Evolutionary conservation across 2,888 invertebrate genomes (phyloP).

Genomic region (Quadroppia sp.): DNA sequence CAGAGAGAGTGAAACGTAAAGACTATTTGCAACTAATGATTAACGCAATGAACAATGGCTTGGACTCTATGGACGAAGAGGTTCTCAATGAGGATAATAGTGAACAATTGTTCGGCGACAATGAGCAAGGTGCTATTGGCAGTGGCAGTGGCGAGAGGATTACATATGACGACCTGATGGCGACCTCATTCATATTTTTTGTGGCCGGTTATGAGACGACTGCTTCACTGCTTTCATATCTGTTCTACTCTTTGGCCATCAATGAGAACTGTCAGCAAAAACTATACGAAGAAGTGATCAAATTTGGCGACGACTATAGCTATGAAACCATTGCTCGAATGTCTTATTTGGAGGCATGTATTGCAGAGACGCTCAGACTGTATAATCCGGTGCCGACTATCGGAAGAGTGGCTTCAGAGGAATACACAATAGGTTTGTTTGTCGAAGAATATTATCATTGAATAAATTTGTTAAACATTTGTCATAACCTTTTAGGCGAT

Average conservation of each 20-base stretch:
- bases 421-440: no score
- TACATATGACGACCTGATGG: constrained; percentile 2
- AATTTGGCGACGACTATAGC: no score
- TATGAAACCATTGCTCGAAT: no score
- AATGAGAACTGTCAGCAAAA: no score
- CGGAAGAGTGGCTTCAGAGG: no score
- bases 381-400: no score
- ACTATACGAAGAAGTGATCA: no score
- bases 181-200: constrained; percentile 19
- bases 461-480: no score
- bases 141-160: background rate
- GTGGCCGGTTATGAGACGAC: constrained; percentile 25
- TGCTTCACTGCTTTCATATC: background rate
- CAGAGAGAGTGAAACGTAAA: background rate
- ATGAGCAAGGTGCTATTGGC: background rate
- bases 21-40: constrained; percentile 30
- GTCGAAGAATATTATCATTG: no score
- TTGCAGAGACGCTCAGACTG: no score
- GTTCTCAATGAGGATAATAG: background rate
- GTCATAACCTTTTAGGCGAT: no score
- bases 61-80: constrained; percentile 3
- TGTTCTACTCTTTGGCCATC: constrained; percentile 8
- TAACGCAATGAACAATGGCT: background rate
- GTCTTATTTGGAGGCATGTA: no score
- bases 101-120: background rate